Evolutionary conservation across 2,888 invertebrate genomes (phyloP).

Genomic region (Rhagophthalmus giganteus): DNA sequence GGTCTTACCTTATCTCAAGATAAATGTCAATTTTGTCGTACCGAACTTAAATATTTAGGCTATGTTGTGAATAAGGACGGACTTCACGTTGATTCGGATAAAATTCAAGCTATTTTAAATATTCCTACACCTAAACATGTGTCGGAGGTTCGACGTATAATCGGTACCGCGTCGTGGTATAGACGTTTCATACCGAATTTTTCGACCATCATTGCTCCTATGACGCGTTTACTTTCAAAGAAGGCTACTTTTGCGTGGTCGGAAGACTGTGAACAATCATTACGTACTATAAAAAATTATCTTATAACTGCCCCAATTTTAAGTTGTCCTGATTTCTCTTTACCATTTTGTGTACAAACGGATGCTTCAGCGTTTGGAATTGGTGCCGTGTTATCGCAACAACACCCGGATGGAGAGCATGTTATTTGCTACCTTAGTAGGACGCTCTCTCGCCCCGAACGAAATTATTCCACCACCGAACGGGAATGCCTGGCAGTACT

Average conservation of each 20-base stretch:
- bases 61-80: conserved; percentile 36
- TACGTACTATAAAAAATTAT: not conserved
- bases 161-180: conserved; percentile 41
- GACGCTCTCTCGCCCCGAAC: no score
- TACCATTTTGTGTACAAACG: not conserved
- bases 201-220: conserved; percentile 36
- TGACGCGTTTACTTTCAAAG: conserved; percentile 28
- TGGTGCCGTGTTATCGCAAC: not conserved
- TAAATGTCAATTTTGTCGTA: not conserved
- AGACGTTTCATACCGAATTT: conserved; percentile 40
- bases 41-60: conserved; percentile 31
- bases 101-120: conserved; percentile 38
- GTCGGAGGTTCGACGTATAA: conserved; percentile 40
- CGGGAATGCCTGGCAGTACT: not conserved
- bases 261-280: no score
- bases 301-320: conserved; percentile 2
- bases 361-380: not conserved
- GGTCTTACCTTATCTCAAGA: not conserved
- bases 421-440: conserved; percentile 2
- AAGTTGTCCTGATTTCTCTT: not conserved
- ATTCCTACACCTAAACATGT: conserved; percentile 36
- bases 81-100: conserved; percentile 38
- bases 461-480: not conserved
- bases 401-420: not conserved
- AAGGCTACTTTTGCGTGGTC: no score